A percentile compares a stretch with the other conserved stretches of the same genome.
Evolutionary conservation across 2,113 vertebrate species (phyloP).

Genomic region (Cervus canadensis): DNA sequence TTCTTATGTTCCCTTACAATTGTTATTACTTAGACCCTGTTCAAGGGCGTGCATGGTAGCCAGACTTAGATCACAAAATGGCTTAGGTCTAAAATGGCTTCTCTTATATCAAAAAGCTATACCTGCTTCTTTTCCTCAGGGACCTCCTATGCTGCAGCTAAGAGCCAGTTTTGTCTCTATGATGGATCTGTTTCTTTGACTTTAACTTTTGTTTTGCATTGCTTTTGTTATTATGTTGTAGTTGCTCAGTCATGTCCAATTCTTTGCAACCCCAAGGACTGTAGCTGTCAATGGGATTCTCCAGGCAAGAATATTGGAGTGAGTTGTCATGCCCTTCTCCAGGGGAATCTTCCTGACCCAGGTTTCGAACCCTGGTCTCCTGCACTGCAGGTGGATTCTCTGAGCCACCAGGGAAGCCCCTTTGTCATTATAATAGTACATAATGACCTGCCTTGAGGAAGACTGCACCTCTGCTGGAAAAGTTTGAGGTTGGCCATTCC

Average conservation of each 20-base stretch:
- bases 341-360: neutral
- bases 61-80: neutral
- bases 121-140: neutral
- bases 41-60: neutral
- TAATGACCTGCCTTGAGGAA: neutral
- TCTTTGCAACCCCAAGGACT: neutral
- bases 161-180: neutral
- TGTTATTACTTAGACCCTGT: neutral
- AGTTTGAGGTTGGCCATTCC: neutral
- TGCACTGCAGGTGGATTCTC: neutral
- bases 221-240: neutral
- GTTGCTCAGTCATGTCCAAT: rapidly evolving
- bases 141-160: neutral
- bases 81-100: neutral
- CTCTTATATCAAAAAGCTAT: neutral
- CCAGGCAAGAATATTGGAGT: neutral
- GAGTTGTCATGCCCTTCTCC: neutral
- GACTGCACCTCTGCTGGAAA: neutral
- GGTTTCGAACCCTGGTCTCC: neutral
- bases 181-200: neutral
- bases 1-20: neutral
- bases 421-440: neutral
- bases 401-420: neutral
- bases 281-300: neutral
- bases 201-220: neutral